Conservation (phyloP, 2,113 vertebrate species). For the Bubo blakistoni region DNA sequence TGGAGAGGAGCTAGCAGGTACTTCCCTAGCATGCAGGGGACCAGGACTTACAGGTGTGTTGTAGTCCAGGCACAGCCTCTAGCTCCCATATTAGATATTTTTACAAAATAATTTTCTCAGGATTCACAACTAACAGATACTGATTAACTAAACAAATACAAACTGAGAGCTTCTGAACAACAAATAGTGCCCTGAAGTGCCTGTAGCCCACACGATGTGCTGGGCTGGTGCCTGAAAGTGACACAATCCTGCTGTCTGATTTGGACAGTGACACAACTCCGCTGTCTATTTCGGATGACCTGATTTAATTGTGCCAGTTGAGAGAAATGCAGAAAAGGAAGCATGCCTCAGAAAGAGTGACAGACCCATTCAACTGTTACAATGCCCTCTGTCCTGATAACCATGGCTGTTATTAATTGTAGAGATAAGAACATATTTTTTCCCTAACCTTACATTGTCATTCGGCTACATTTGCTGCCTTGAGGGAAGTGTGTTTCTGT, state of each 20-base stretch:
- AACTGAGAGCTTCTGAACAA: not conserved
- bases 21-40: not conserved
- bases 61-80: not conserved
- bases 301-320: not conserved
- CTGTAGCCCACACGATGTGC: not conserved
- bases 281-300: slow-evolving; percentile 3
- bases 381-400: not conserved
- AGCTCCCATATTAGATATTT: not conserved
- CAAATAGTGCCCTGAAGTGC: not conserved
- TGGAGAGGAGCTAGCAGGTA: accelerated
- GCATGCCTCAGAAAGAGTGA: not conserved
- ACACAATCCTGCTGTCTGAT: not conserved
- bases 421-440: not conserved
- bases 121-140: not conserved
- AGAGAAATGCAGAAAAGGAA: not conserved
- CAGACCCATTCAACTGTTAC: not conserved
- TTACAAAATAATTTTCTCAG: not conserved
- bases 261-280: not conserved
- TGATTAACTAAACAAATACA: not conserved
- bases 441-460: not conserved
- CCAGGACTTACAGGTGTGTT: not conserved
- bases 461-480: not conserved
- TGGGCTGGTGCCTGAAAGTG: not conserved
- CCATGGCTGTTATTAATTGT: not conserved
- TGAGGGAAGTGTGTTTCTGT: not conserved